These are phyloP conservation scores for Fulica atra DNA, from an alignment of 2,113 vertebrate species.

Conservation along the genomic window DNA sequence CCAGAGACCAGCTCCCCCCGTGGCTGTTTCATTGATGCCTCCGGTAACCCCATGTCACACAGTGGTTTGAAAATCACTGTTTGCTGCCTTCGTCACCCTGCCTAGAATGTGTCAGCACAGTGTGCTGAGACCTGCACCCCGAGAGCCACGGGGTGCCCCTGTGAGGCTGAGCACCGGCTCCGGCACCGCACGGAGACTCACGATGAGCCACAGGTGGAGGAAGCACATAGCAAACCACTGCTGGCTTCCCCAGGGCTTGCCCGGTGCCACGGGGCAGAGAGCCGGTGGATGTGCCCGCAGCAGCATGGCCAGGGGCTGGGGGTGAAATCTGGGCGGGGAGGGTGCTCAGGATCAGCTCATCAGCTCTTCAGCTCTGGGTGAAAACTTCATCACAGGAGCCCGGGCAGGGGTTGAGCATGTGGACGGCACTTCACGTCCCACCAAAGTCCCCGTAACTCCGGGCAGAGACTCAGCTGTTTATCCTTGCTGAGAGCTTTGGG, in stretches of 20 bases:
- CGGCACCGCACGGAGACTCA: not conserved
- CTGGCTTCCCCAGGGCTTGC: too few species aligned
- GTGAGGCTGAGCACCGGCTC: rapidly evolving
- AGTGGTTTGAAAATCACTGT: too few species aligned
- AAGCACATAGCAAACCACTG: not conserved
- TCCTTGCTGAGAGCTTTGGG: not conserved
- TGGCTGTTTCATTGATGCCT: rapidly evolving
- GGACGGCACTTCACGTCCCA: not conserved
- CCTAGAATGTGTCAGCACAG: too few species aligned
- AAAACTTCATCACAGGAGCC: not conserved
- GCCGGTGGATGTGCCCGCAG: rapidly evolving
- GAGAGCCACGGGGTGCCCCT: rapidly evolving
- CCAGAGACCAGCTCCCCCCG: not conserved
- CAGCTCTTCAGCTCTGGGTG: not conserved
- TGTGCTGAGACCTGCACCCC: too few species aligned
- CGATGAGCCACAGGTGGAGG: not conserved
- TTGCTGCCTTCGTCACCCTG: too few species aligned
- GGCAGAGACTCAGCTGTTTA: not conserved
- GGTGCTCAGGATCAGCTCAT: not conserved
- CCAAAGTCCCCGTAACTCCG: not conserved
- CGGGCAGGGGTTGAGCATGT: not conserved
- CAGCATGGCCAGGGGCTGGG: not conserved
- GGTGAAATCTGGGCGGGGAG: not conserved
- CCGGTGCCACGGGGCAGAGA: not conserved
- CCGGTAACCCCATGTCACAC: too few species aligned